These are phyloP conservation scores for Acrocyrtus sp. DNA, from an alignment of 2,888 invertebrate species.

Conservation along the genomic window DNA sequence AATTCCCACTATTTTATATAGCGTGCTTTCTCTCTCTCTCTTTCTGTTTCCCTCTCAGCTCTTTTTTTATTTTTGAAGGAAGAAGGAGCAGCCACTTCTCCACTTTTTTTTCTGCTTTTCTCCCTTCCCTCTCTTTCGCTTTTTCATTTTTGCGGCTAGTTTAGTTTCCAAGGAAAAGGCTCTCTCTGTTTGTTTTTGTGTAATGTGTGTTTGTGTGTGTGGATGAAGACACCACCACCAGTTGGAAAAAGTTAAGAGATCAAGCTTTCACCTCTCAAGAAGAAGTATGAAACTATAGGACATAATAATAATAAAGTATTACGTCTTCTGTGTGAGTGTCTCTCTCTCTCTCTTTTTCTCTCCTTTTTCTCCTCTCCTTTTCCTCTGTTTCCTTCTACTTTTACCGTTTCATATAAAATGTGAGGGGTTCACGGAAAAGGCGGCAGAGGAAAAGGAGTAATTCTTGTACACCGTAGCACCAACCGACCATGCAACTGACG, in stretches of 20 bases:
- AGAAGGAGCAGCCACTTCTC: background rate
- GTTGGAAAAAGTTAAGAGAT: slow-evolving; percentile 24
- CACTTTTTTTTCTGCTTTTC: background rate
- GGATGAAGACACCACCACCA: slow-evolving; percentile 12
- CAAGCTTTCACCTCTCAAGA: slow-evolving; percentile 10
- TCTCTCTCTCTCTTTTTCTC: slow-evolving; percentile 1
- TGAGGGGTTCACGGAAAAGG: background rate
- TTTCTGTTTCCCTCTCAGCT: no score
- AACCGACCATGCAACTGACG: slow-evolving; percentile 39
- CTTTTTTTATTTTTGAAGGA: no score
- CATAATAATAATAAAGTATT: background rate
- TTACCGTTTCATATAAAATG: background rate
- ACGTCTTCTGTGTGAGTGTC: background rate
- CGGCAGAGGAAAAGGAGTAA: background rate
- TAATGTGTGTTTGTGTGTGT: background rate
- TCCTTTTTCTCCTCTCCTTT: background rate
- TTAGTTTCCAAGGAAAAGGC: no score
- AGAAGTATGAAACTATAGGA: background rate
- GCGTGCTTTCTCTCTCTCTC: no score
- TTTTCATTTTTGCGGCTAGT: no score
- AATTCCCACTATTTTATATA: no score
- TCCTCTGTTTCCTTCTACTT: background rate
- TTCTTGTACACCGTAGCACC: slow-evolving; percentile 10
- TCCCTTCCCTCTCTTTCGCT: background rate
- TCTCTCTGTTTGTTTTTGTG: background rate